These are phyloP conservation scores for Hyposoter dolosus DNA, from an alignment of 2,888 invertebrate genomes.

Conservation along the genomic window DNA sequence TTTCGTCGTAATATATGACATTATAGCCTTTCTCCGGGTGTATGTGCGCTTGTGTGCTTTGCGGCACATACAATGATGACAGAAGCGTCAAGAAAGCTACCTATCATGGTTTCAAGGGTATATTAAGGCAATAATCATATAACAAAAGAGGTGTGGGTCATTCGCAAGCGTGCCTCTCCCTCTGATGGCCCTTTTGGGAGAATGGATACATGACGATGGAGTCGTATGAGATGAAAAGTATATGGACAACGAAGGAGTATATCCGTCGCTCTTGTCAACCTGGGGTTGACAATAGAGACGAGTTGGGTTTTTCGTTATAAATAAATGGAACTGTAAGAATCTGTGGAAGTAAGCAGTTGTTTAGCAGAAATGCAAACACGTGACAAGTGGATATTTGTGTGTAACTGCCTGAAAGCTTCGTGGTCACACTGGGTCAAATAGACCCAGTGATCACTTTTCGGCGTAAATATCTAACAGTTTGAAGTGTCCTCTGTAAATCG, in stretches of 20 bases:
- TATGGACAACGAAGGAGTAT: conserved; percentile 40
- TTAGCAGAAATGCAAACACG: background rate
- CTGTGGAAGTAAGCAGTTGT: background rate
- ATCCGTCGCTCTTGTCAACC: conserved; percentile 1
- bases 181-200: conserved; percentile 80
- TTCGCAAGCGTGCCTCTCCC: conserved; percentile 73
- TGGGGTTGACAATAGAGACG: too few relatives aligned
- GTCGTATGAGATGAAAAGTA: conserved; percentile 25
- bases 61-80: conserved; percentile 32
- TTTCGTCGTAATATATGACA: conserved; percentile 31
- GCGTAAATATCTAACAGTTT: too few relatives aligned
- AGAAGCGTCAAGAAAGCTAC: conserved; percentile 54
- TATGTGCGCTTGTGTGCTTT: conserved; percentile 4
- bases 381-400: too few relatives aligned
- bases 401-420: too few relatives aligned
- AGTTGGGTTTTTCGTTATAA: too few relatives aligned
- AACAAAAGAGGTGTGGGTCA: conserved; percentile 77
- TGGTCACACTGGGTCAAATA: too few relatives aligned
- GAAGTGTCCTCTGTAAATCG: too few relatives aligned
- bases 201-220: conserved; percentile 68
- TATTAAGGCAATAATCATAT: conserved; percentile 83
- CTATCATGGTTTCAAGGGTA: conserved; percentile 64
- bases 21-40: conserved; percentile 7
- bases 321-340: background rate
- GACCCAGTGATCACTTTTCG: too few relatives aligned